Evolutionary conservation across 2,797 vertebrate genomes (phyloP).

Genomic region (Numenius phaeopus): DNA sequence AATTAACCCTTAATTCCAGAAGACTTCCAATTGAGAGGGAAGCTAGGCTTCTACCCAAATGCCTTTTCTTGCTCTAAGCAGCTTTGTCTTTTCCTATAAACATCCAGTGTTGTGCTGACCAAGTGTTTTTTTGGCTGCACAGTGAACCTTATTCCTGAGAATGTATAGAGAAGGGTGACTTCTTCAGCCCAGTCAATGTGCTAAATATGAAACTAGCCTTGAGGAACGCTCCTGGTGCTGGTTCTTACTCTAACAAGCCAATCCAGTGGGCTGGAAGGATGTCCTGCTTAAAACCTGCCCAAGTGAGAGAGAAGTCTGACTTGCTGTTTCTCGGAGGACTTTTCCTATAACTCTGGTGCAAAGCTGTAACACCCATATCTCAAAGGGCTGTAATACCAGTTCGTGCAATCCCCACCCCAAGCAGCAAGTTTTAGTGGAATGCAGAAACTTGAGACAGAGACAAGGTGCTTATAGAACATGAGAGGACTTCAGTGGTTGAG

Average conservation of each 20-base stretch:
- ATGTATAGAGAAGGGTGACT: background rate
- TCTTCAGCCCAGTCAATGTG: background rate
- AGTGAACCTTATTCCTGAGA: background rate
- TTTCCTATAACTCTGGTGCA: background rate
- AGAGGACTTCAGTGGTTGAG: slow-evolving; percentile 3
- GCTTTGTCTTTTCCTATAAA: background rate
- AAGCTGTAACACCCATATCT: background rate
- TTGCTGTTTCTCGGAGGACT: background rate
- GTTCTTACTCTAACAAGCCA: background rate
- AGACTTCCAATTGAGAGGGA: background rate
- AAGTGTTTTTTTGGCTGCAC: background rate
- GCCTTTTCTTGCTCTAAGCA: background rate
- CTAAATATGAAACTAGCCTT: background rate
- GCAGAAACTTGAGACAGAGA: background rate
- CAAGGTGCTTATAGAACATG: background rate
- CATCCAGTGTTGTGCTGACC: background rate
- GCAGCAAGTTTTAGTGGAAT: background rate
- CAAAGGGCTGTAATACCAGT: background rate
- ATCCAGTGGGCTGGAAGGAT: background rate
- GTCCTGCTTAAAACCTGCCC: background rate
- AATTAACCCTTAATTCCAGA: background rate
- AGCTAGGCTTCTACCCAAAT: background rate
- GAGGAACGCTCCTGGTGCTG: background rate
- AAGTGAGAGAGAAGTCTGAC: background rate
- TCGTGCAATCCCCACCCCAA: background rate